These are phyloP conservation scores for Saxidomus purpurata DNA, from an alignment of 1,140 invertebrate genomes.

Conservation along the genomic window DNA sequence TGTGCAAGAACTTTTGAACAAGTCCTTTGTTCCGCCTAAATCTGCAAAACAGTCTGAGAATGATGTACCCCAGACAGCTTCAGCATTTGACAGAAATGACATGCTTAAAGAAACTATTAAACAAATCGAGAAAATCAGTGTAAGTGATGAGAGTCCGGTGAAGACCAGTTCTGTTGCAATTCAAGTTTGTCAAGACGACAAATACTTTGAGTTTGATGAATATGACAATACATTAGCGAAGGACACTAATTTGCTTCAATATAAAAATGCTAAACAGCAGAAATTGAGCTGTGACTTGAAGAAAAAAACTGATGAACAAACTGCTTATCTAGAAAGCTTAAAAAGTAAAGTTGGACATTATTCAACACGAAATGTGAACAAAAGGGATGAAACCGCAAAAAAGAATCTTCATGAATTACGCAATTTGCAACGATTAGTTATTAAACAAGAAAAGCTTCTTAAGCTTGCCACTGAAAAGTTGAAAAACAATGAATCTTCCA, in stretches of 20 bases:
- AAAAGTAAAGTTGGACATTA: conserved; percentile 34
- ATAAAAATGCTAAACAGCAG: too few species aligned
- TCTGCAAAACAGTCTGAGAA: too few species aligned
- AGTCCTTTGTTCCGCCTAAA: not conserved
- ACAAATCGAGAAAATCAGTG: not conserved
- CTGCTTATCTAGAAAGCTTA: not conserved
- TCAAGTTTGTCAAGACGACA: too few species aligned
- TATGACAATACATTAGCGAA: too few species aligned
- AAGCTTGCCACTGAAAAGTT: not conserved
- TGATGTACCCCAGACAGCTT: too few species aligned
- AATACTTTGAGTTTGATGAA: too few species aligned
- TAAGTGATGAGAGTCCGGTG: not conserved
- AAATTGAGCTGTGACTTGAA: not conserved
- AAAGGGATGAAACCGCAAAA: conserved; percentile 40
- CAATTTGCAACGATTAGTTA: not conserved
- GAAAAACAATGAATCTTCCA: not conserved
- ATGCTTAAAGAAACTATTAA: not conserved
- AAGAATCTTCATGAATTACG: conserved; percentile 35
- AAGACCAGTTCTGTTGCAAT: too few species aligned
- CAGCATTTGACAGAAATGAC: too few species aligned
- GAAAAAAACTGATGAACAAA: not conserved
- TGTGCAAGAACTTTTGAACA: not conserved
- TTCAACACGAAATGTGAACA: conserved; percentile 59
- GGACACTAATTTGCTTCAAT: too few species aligned
- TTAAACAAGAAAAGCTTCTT: not conserved